Conservation (phyloP, 2,797 vertebrate genomes). For the Pantherophis alleghaniensis region DNA sequence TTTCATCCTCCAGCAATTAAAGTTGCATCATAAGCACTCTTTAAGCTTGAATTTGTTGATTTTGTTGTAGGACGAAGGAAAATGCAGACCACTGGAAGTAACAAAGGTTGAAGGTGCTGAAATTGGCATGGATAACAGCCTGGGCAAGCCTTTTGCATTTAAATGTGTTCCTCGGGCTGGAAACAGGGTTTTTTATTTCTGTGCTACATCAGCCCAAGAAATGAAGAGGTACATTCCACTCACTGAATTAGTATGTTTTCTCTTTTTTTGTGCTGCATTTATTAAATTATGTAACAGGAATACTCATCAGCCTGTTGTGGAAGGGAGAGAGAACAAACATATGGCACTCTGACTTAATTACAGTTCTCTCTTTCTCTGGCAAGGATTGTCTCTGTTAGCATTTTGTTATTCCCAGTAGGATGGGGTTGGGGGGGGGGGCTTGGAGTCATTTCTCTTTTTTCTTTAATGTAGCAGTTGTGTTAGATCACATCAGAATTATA, state of each 20-base stretch:
- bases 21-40: background rate
- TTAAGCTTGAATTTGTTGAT: background rate
- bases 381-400: background rate
- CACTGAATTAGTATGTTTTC: background rate
- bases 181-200: constrained; percentile 82
- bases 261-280: background rate
- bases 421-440: too few species aligned
- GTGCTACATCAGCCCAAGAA: constrained; percentile 88
- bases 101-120: constrained; percentile 87
- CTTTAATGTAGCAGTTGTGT: background rate
- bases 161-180: constrained; percentile 79
- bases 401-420: background rate
- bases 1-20: background rate
- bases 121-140: constrained; percentile 76
- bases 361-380: background rate
- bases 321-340: background rate
- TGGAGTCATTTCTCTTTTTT: background rate
- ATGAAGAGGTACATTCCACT: constrained; percentile 82
- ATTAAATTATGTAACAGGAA: background rate
- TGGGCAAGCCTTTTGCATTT: constrained; percentile 91
- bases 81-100: constrained; percentile 74
- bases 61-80: constrained; percentile 84
- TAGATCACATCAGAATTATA: background rate
- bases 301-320: background rate
- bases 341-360: background rate